A percentile compares a stretch with the other conserved stretches of the same genome.
Evolutionary conservation across 2,797 vertebrate genomes (phyloP).

Genomic region (Todus mexicanus): DNA sequence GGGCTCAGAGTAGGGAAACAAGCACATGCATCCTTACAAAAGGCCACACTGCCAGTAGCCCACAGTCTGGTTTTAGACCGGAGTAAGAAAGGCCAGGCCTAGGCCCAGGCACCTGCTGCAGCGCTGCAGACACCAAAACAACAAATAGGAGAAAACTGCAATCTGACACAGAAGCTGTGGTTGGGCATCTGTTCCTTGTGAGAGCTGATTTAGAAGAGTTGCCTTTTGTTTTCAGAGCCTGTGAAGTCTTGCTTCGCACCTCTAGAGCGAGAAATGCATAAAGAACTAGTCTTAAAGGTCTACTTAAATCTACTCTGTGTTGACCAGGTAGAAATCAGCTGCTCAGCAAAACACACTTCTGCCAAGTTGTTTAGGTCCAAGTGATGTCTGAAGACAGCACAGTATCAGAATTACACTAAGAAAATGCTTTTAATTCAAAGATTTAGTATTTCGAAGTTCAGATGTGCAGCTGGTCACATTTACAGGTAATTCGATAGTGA

Average conservation of each 20-base stretch:
- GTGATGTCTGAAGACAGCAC: background rate
- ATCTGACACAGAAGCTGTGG: background rate
- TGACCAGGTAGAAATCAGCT: background rate
- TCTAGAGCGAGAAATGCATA: background rate
- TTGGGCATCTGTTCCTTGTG: background rate
- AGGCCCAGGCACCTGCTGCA: background rate
- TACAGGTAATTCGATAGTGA: background rate
- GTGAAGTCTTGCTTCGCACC: background rate
- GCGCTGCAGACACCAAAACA: background rate
- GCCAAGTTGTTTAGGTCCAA: background rate
- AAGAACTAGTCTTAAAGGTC: background rate
- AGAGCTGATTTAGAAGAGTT: background rate
- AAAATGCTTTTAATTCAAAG: background rate
- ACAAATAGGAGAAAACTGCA: rapidly evolving
- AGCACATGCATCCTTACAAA: rapidly evolving
- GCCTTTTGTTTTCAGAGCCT: background rate
- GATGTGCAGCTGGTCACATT: background rate
- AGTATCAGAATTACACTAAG: background rate
- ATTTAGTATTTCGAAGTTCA: background rate
- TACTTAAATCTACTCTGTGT: background rate
- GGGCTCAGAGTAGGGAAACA: background rate
- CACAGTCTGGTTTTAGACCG: background rate
- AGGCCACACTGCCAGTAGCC: background rate
- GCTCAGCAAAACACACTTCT: background rate
- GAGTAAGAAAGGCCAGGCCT: background rate